Evolutionary conservation across 2,888 invertebrate genomes (phyloP), one percentile per base, ranked within the genome.

Genomic region (Caenorhabditis wallacei): DNA sequence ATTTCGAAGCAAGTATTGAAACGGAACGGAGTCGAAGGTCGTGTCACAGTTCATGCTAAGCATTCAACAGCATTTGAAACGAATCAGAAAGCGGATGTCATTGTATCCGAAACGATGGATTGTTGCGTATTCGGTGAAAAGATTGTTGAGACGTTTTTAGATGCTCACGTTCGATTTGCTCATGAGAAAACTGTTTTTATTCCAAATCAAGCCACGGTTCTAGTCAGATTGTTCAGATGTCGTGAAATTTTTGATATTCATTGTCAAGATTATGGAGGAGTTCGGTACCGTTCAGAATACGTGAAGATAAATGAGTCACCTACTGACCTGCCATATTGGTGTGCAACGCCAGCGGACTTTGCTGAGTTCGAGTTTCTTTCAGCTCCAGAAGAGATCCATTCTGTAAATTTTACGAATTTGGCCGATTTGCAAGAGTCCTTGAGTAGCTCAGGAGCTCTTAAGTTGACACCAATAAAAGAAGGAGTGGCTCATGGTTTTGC

Each of bases 101-200:
- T 87, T 40, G 66, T 85, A 1, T 71, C 80, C 2, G 87, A 87
- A 59, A 82, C 76, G 2, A 10, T 87, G 57, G 87, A 87, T 56
- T 85, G 85, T 56, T 81, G 80, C 54, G 80, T 78, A 7, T 86
- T 87, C 40, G 87, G 87, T 11, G 85, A 86, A 37, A 59, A 68
- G 11, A 76, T 81, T 37, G 51, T 87, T 16, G 59, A 57, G n/a
- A 80, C 84, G 13, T 79, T 85, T 51, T 10, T 83, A 16, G 84
- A 86, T 59, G 86, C 86, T 26, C 87, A 87, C 56, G 18, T 46
- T 37, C 68, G 81, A 53, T 82, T 86, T 8, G 74, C 82, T 16
- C 61, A 76, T 18, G 40, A 64, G 2, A 56, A 56, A 0, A 71
- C 82, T 3, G 35, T 80, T 8, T 85, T 87, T 53, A 84, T 85